phyloP scores from a whole-genome alignment of 2,888 invertebrate species.

The Frankliniella fusca region DNA sequence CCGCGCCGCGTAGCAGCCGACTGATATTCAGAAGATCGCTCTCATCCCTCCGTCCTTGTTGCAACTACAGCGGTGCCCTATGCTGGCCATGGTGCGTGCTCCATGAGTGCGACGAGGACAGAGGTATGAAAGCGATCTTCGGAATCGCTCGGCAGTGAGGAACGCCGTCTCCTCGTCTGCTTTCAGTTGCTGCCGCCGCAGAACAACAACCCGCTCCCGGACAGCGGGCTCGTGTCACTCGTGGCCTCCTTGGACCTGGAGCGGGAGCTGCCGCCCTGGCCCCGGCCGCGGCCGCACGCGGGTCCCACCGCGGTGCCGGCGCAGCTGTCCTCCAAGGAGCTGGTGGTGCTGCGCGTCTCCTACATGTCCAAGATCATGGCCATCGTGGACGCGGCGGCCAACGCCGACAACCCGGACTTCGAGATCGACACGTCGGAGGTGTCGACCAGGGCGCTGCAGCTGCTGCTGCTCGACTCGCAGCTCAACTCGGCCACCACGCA shows the following conservation, averaged over 20 bases:
- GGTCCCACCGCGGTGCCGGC: conserved; percentile 2
- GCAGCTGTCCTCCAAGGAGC: conserved; percentile 31
- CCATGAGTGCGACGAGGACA: too few species aligned
- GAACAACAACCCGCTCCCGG: conserved; percentile 23
- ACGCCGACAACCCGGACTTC: conserved; percentile 5
- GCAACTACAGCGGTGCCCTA: too few species aligned
- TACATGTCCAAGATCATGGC: conserved; percentile 40
- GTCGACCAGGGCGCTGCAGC: conserved; percentile 37
- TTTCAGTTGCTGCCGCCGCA: conserved; percentile 5
- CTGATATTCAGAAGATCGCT: too few species aligned
- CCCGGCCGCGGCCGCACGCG: background rate
- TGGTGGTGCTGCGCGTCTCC: conserved; percentile 36
- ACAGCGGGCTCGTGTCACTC: background rate
- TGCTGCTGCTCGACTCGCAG: conserved; percentile 39
- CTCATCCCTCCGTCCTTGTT: too few species aligned
- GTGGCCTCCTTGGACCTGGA: background rate
- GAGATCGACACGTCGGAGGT: conserved; percentile 34
- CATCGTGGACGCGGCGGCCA: conserved; percentile 34
- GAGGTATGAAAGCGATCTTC: too few species aligned
- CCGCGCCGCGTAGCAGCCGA: too few species aligned
- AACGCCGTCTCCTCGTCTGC: too few species aligned
- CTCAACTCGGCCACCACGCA: conserved; percentile 35
- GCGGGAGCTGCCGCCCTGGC: background rate
- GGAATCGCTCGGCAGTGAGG: too few species aligned
- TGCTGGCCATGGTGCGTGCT: too few species aligned